Conservation (phyloP, 2,797 vertebrate species). For the Smutsia temminckii region DNA sequence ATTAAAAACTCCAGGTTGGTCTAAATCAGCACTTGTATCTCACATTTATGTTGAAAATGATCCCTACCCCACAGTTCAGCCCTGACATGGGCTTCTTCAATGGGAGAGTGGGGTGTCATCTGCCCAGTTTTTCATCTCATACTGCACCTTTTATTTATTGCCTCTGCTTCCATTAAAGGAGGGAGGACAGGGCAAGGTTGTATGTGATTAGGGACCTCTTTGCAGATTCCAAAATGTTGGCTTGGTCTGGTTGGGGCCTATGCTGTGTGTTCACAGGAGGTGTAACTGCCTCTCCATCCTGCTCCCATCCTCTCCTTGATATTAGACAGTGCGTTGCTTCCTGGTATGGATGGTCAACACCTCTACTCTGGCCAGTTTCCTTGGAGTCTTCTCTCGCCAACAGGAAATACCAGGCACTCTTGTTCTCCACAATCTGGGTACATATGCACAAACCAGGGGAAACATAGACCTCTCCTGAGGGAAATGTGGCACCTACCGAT, state of each 20-base stretch:
- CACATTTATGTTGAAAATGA: neutral
- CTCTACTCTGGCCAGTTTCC: neutral
- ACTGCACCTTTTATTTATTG: accelerated
- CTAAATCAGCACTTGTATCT: neutral
- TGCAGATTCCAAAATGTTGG: neutral
- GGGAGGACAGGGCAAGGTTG: accelerated
- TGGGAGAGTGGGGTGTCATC: accelerated
- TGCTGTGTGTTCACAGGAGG: neutral
- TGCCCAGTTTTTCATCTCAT: no score
- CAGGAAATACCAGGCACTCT: neutral
- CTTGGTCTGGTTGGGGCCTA: accelerated
- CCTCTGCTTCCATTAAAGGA: neutral
- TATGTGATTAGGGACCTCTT: neutral
- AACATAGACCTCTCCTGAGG: neutral
- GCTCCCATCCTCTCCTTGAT: no score
- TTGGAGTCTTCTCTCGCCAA: neutral
- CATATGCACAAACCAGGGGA: neutral
- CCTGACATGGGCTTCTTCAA: neutral
- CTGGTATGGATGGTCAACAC: accelerated
- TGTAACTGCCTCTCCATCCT: accelerated
- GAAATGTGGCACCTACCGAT: no score
- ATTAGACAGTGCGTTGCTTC: no score
- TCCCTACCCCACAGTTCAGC: accelerated
- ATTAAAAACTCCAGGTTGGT: neutral
- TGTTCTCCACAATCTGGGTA: neutral